Evolutionary conservation across 2,888 invertebrate genomes (phyloP), one percentile per base, ranked within the genome.

Genomic region (Lasioglossum figueresi): DNA sequence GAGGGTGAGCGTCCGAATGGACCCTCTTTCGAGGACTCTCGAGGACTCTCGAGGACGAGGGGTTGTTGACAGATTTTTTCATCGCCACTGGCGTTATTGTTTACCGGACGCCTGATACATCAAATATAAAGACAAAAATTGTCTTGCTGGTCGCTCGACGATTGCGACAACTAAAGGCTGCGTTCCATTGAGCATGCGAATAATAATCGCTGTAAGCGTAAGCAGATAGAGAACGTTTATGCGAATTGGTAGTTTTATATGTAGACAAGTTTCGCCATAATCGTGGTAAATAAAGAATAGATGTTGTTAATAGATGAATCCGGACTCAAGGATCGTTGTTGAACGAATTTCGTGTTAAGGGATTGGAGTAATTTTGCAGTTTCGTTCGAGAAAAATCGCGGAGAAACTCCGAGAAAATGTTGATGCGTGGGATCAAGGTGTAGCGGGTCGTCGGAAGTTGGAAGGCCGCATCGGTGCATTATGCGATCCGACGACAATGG

Each of bases 401-500:
- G 66, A 3, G 37, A 10, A 19, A n/a, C 16, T 12, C 48, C 76
- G 68, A 40, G 74, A 78, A 81, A 85, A 84, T 73, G 66, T 82
- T 79, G 79, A 76, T 76, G 66, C 66, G 52, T 14, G 34, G 84
- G 84, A 86, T 86, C 84, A 84, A 71, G 76, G 59, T 34, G 40
- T 72, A 31, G 68, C 75, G 68, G 45, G n/a, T 82, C 73, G 76
- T 80, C 73, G 80, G 83, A 86, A 86, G 76, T 80, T 70, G 80
- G 83, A 86, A 86, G 83, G 81, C 78, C 76, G 71, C 56, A 70
- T 78, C 59, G 76, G 56, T 76, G 84, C 81, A 86, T 83, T 85
- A 85, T 79, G 80, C 85, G 83, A 87, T 83, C 56, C 16, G 31
- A 76, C 77, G 71, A 78, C 76, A 76, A 34, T 63, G 83, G 80